A percentile compares a stretch with the other conserved stretches of the same genome.
Evolutionary conservation across 2,888 invertebrate species (phyloP).

Genomic region (Eremobia ochroleuca): DNA sequence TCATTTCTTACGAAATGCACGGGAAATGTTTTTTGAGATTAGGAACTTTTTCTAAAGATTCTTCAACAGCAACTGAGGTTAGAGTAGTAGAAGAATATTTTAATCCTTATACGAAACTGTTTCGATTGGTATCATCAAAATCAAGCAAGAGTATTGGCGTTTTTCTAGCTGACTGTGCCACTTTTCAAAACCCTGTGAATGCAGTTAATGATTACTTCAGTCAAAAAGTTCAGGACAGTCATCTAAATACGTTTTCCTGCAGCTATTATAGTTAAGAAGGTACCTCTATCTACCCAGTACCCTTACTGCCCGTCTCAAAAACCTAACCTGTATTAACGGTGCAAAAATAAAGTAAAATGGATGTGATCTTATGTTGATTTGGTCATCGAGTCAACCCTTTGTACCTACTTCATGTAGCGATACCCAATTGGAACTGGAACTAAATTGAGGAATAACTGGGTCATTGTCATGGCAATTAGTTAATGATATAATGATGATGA

Average conservation of each 20-base stretch:
- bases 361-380: conserved; percentile 12
- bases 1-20: not conserved
- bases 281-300: not conserved
- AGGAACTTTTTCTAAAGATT: not conserved
- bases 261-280: not conserved
- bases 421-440: conserved; percentile 4
- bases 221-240: not conserved
- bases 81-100: not conserved
- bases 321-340: not conserved
- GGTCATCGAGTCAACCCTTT: conserved; percentile 13
- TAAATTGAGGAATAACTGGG: conserved; percentile 26
- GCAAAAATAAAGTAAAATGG: conserved; percentile 1
- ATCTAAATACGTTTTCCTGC: not conserved
- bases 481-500: too few relatives aligned
- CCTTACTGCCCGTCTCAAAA: not conserved
- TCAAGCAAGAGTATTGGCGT: not conserved
- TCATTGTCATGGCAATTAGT: conserved; percentile 28
- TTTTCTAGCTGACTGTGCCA: not conserved
- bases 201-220: not conserved
- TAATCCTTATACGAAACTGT: not conserved
- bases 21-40: too few relatives aligned
- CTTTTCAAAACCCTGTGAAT: too few relatives aligned
- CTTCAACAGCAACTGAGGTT: not conserved
- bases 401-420: conserved; percentile 13
- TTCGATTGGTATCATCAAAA: not conserved